Percentiles rank a stretch among this genome's conserved stretches.
Conservation (phyloP, 2,113 vertebrate genomes). For the Indicator maculatus region DNA sequence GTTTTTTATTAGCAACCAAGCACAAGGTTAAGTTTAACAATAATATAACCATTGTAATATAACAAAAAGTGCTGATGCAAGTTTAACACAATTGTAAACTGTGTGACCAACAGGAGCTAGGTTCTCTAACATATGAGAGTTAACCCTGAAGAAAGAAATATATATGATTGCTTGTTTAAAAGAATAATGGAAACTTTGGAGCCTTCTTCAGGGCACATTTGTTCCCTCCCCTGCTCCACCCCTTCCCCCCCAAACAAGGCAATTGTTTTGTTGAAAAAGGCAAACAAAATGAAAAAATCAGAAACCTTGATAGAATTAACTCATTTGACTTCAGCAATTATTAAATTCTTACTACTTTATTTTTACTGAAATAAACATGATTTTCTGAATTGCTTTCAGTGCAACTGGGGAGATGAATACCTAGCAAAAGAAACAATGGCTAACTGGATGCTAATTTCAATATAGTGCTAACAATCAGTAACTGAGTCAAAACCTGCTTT, state of each 20-base stretch:
- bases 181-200: background rate
- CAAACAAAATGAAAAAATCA: background rate
- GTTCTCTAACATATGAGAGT: background rate
- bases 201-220: background rate
- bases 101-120: background rate
- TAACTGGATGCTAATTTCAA: background rate
- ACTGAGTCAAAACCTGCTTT: background rate
- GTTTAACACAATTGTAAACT: background rate
- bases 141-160: background rate
- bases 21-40: background rate
- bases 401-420: background rate
- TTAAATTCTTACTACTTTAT: background rate
- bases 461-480: background rate
- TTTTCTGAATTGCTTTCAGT: background rate
- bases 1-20: background rate
- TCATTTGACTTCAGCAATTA: background rate
- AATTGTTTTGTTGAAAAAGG: background rate
- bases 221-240: background rate
- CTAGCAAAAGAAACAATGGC: background rate
- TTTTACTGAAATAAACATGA: background rate
- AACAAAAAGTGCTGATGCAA: background rate
- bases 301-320: background rate
- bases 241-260: background rate
- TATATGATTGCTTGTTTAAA: background rate
- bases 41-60: background rate